Evolutionary conservation across 2,888 invertebrate genomes (phyloP), one percentile per base, ranked within the genome.

Genomic region (Merodon equestris): DNA sequence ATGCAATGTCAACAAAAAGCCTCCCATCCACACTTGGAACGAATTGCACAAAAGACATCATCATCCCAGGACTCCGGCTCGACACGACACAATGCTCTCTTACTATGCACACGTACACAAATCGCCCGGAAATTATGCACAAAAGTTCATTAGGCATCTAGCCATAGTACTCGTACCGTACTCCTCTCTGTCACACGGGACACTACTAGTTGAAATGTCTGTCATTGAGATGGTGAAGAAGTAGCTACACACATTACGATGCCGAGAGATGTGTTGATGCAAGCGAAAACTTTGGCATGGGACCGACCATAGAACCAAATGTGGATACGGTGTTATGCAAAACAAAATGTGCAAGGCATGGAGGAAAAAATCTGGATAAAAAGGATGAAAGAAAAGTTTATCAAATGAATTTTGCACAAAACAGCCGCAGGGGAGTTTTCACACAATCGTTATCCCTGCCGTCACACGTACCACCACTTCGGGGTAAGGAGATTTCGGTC

Each of bases 1-100:
- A 72, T 67, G 72, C 72, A 67, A 67, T 67, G 72, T 77, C 67
- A 77, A 75, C 70, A 75, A 75, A 63, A 56, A 40, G 7, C 68
- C 68, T 18, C 50, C 68, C 60, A 61, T 61, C 27, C 27, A n/a
- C 40, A 40, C 40, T 40, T 40, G 40, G 2, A 40, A 40, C 40
- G 9, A 40, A 40, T 40, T 40, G 40, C 40, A 40, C n/a, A 40
- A 40, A n/a, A 40, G 10, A n/a, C 3, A n/a, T 4, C 27, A 27
- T 27, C 27, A 27, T 40, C 10, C 2, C 40, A 10, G 40, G 40
- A 40, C 40, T 40, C n/a, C 12, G 45, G 45, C 47, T 34, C 47
- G 42, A 17, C 44, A 66, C 60, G 61, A 67, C 61, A 66, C 40
- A 40, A n/a, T 40, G 40, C 54, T 56, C n/a, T 18, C 27, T 7